Evolutionary conservation across 2,888 invertebrate genomes (phyloP), one percentile per base, ranked within the genome.

Genomic region (Drosophila demipolita): DNA sequence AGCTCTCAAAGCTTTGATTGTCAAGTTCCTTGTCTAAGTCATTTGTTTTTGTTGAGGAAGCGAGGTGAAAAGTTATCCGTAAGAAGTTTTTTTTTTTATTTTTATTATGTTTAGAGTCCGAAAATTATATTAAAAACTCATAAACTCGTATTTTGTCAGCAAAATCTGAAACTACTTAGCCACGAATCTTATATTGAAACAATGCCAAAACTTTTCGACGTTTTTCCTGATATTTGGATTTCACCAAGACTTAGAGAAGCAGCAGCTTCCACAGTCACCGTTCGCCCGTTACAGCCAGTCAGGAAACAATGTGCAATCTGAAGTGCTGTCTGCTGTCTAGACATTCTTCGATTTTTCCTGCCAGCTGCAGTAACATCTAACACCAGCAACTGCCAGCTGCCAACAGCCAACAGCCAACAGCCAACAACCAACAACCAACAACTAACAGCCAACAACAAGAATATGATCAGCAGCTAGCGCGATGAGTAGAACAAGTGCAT

Each of bases 301-400:
- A 90, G 90, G 90, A 90, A 86, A 87, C 90, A 90, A 89, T 87
- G 89, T 89, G 89, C 89, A 89, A 89, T 78, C 61, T 85, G 87
- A 85, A 85, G 89, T 90, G 90, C 89, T 84, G 84, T 84, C 90
- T 90, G 84, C 77, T 89, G 84, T 84, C 84, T 84, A 84, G 84
- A 90, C 84, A 89, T 87, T 86, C 87, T 89, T 86, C 80, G 89
- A 83, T 88, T 85, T 87, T 80, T 86, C 78, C 85, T 78, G 82
- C 81, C 81, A 80, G 84, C 81, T 76, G 81, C 83, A 83, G 53
- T 67, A 67, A 67, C 66, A 71, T 63, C 73, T 71, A 64, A 63
- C 74, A 81, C 62, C 67, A 69, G 54, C 73, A 83, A 58, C 73
- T 73, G 69, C 73, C 78, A 66, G 59, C 68, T 45, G 49, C 65